Percentiles rank a stretch among this genome's conserved stretches.
These are phyloP conservation scores for Pipistrellus nathusii DNA, from an alignment of 2,797 vertebrate genomes.

Conservation along the genomic window DNA sequence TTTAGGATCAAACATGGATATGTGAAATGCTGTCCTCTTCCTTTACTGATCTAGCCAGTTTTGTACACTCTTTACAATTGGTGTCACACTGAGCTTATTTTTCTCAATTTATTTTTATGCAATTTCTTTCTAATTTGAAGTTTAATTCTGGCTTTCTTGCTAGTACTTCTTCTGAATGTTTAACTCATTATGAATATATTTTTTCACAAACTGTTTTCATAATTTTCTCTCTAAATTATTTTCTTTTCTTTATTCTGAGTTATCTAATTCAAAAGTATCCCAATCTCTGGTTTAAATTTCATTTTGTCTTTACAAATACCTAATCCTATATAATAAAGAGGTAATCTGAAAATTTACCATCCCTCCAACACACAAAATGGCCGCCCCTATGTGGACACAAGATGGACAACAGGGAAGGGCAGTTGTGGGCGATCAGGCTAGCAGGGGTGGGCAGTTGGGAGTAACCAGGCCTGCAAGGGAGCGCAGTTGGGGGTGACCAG, in stretches of 20 bases:
- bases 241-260: background rate
- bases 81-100: background rate
- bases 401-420: too few relatives aligned
- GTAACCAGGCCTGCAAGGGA: too few relatives aligned
- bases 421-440: too few relatives aligned
- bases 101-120: constrained; percentile 22
- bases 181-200: background rate
- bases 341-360: too few relatives aligned
- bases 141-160: background rate
- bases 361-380: too few relatives aligned
- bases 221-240: background rate
- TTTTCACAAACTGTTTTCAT: background rate
- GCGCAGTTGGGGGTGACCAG: too few relatives aligned
- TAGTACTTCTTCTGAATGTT: background rate
- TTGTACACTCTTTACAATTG: background rate
- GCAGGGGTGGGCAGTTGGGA: too few relatives aligned
- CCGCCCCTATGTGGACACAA: too few relatives aligned
- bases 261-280: background rate
- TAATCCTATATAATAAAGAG: background rate
- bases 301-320: background rate
- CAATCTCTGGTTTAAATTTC: background rate
- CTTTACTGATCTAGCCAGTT: background rate
- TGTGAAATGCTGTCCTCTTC: background rate
- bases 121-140: background rate
- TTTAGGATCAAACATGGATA: background rate